phyloP scores from a whole-genome alignment of 2,888 invertebrate genomes.

The Nomada fabriciana region DNA sequence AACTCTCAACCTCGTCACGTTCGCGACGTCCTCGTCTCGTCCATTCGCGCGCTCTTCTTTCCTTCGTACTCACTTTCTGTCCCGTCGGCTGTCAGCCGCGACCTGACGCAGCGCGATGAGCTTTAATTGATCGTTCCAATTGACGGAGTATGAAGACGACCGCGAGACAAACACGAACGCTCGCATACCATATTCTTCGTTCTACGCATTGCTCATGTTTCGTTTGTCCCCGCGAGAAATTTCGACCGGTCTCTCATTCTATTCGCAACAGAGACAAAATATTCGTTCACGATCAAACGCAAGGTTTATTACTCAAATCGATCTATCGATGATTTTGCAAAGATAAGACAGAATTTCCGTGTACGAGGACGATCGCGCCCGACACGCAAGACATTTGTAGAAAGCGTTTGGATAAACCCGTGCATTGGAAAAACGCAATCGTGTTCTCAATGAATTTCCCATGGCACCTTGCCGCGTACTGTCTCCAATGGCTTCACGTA shows the following conservation, averaged over 20 bases:
- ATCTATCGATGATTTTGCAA: too few species aligned
- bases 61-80: not conserved
- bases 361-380: too few species aligned
- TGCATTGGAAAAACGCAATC: not conserved
- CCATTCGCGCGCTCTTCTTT: not conserved
- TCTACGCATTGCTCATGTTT: too few species aligned
- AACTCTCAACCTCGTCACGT: constrained; percentile 13
- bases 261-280: too few species aligned
- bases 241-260: too few species aligned
- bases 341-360: too few species aligned
- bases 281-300: too few species aligned
- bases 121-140: constrained; percentile 67
- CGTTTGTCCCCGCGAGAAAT: too few species aligned
- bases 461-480: constrained; percentile 66
- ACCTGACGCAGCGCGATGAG: constrained; percentile 38
- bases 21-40: constrained; percentile 1
- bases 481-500: constrained; percentile 88
- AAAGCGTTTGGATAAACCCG: too few species aligned
- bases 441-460: constrained; percentile 46
- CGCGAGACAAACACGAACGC: constrained; percentile 35
- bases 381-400: too few species aligned
- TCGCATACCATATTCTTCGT: constrained; percentile 20
- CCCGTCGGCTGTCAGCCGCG: constrained; percentile 11
- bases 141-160: constrained; percentile 46
- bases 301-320: too few species aligned